Evolutionary conservation across 2,797 vertebrate genomes (phyloP).

Genomic region (Crypturellus tataupa): DNA sequence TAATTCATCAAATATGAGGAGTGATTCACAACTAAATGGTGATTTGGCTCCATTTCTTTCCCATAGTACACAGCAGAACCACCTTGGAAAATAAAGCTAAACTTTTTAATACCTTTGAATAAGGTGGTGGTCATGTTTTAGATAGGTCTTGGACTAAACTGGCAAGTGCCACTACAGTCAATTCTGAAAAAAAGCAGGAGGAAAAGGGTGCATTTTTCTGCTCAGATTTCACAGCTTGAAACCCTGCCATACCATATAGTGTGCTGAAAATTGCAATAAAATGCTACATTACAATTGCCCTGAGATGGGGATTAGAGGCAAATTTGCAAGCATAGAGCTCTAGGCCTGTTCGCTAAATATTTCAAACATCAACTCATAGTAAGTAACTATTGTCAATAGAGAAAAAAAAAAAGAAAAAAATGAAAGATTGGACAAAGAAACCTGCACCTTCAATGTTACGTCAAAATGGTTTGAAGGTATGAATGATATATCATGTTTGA

Average conservation of each 20-base stretch:
- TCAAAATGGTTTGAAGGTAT: neutral
- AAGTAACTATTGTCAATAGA: neutral
- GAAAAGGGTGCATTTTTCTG: neutral
- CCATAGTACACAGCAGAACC: neutral
- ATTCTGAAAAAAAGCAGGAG: rapidly evolving
- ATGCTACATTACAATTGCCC: neutral
- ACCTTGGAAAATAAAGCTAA: neutral
- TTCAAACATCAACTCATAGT: neutral
- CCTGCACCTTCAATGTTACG: neutral
- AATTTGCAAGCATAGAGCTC: neutral
- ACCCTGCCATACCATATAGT: neutral
- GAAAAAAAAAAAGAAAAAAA: neutral
- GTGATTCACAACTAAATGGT: neutral
- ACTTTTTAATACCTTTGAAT: neutral
- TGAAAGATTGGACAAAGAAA: neutral
- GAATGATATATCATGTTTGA: neutral
- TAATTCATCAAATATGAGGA: neutral
- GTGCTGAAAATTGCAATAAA: neutral
- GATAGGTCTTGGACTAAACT: neutral
- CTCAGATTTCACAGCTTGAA: neutral
- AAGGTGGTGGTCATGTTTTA: neutral
- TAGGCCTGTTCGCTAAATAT: neutral
- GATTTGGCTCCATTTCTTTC: neutral
- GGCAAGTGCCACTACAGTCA: neutral
- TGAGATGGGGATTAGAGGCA: neutral